Percentiles rank a stretch among this genome's conserved stretches.
These are phyloP conservation scores for Melanchra persicariae DNA, from an alignment of 2,888 invertebrate genomes.

Conservation along the genomic window DNA sequence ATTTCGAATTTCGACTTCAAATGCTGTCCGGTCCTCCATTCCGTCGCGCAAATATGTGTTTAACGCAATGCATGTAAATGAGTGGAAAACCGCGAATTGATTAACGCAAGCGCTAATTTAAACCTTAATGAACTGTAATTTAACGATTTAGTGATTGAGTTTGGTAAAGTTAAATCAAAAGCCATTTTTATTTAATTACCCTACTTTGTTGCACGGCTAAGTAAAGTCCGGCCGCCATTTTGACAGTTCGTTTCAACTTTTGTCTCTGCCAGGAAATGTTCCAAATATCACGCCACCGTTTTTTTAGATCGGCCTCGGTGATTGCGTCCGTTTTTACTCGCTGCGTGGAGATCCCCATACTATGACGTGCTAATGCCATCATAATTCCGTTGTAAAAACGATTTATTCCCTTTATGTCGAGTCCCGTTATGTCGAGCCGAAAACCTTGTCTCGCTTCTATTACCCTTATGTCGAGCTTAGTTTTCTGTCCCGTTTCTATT, in stretches of 20 bases:
- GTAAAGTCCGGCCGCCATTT: background rate
- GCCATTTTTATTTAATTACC: background rate
- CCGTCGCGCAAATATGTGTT: conserved; percentile 3
- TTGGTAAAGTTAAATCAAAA: background rate
- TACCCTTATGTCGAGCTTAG: too few species aligned
- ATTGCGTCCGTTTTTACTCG: too few species aligned
- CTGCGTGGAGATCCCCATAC: too few species aligned
- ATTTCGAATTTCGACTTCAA: background rate
- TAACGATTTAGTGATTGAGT: background rate
- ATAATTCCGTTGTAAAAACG: too few species aligned
- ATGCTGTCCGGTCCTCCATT: too few species aligned
- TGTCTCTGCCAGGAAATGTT: background rate
- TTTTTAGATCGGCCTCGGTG: too few species aligned
- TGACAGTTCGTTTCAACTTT: background rate
- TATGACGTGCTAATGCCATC: too few species aligned
- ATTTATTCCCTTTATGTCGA: too few species aligned
- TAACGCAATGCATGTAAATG: background rate
- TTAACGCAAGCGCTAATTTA: background rate
- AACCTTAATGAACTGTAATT: background rate
- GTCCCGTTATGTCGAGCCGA: too few species aligned
- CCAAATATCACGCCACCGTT: too few species aligned
- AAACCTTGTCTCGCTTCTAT: too few species aligned
- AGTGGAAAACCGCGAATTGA: background rate
- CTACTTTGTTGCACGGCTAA: background rate
- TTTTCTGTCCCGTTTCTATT: too few species aligned